Evolutionary conservation across 2,888 invertebrate species (phyloP), one percentile per base, ranked within the genome.

Genomic region (Eurytoma californica): DNA sequence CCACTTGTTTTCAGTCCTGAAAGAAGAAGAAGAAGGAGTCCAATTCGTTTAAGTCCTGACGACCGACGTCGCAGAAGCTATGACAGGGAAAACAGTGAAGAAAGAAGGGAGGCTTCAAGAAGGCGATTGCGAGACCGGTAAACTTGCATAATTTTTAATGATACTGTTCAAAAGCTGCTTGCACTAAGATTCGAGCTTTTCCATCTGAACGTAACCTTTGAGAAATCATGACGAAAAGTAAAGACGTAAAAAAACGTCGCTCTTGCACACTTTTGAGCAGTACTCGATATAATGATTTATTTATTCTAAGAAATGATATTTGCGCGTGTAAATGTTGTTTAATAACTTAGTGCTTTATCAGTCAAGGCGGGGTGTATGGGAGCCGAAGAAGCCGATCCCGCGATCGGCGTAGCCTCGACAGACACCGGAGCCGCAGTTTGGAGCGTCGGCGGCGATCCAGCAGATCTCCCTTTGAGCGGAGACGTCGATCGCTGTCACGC

Each of bases 121-220:
- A 84, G 89, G 60, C 86, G 86, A 57, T 53, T 82, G 58, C 84
- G 86, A 9, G 89, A 89, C 85, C 88, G 90, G 90, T 90, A 84
- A 89, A 87, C 30, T 55, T 63, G 58, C 65, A 65, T 53, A 61
- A 5, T 18, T 49, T 3, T 72, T 18, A 63, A 57, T 20, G 12
- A 24, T 30, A 58, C 61, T 77, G 80, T 51, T 80, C 70, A 77
- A 77, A 74, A 55, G 72, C n/a, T 74, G 3, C 58, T 65, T 55
- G 51, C 39, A 7, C 9, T 9, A 9, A 39, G 0, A 7, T 39
- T 39, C 9, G 39, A 39, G 39, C 39, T 39, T 39, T 39, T 39
- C 39, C 9, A 39, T 39, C 9, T 39, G 7, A 39, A 0, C 2
- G 39, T 30, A 30, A 30, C 30, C 3, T 30, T 30, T 30, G 7